A percentile compares a stretch with the other conserved stretches of the same genome.
phyloP scores from a whole-genome alignment of 2,888 invertebrate species.

The Drosophila antonietae region DNA sequence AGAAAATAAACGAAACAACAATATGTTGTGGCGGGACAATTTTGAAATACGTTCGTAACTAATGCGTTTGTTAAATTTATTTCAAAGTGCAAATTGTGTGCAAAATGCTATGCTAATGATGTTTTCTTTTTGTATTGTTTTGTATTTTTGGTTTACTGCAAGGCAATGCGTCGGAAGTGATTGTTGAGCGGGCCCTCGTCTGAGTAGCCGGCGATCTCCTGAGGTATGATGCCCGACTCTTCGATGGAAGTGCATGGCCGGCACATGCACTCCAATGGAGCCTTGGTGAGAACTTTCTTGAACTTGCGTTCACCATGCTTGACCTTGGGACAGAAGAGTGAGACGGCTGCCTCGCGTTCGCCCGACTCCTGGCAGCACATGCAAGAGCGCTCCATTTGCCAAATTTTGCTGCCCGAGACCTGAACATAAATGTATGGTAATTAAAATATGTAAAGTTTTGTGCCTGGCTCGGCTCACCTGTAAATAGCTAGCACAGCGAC shows the following conservation, averaged over 20 bases:
- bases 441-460: neutral
- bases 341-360: constrained; percentile 94
- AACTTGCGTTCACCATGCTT: constrained; percentile 94
- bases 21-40: neutral
- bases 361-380: constrained; percentile 98
- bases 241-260: constrained; percentile 95
- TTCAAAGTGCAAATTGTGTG: constrained; percentile 47
- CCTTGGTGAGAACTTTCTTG: constrained; percentile 95
- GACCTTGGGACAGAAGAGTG: constrained; percentile 95
- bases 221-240: constrained; percentile 94
- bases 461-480: constrained; percentile 88
- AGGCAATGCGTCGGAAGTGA: constrained; percentile 90
- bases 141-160: constrained; percentile 84
- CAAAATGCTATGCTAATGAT: constrained; percentile 26
- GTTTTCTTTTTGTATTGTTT: constrained; percentile 41
- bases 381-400: constrained; percentile 98
- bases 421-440: constrained; percentile 75
- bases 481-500: constrained; percentile 95
- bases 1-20: neutral
- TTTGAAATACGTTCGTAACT: constrained; percentile 6
- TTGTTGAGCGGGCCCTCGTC: constrained; percentile 93
- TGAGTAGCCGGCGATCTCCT: constrained; percentile 94
- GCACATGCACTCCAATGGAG: constrained; percentile 97
- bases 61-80: constrained; percentile 54
- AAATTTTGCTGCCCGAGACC: constrained; percentile 97